Evolutionary conservation across 2,113 vertebrate genomes (phyloP).

Genomic region (Grallaria varia): DNA sequence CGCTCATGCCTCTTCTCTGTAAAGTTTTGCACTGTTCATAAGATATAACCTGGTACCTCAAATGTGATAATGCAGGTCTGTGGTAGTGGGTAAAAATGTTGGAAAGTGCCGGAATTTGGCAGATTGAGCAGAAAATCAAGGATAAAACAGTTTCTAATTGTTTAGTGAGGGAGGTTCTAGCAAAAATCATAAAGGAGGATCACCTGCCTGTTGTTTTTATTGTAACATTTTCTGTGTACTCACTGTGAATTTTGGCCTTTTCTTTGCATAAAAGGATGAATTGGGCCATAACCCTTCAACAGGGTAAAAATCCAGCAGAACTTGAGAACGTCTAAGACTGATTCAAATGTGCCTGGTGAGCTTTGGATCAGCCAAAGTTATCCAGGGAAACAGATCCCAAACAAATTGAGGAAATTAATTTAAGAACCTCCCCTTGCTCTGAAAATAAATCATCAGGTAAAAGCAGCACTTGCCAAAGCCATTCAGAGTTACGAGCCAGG

Average conservation of each 20-base stretch:
- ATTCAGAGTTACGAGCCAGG: not conserved
- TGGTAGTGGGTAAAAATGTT: rapidly evolving
- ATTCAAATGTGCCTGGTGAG: not conserved
- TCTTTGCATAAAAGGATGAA: not conserved
- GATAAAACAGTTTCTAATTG: not conserved
- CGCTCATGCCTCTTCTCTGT: not conserved
- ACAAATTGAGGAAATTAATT: not conserved
- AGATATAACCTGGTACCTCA: not conserved
- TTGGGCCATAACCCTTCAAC: not conserved
- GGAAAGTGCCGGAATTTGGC: not conserved
- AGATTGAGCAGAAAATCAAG: not conserved
- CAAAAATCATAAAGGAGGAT: not conserved
- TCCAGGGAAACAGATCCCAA: not conserved
- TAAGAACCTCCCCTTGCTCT: not conserved
- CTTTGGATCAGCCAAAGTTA: not conserved
- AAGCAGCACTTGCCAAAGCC: not conserved
- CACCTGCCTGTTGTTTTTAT: not conserved
- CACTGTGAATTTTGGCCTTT: not conserved
- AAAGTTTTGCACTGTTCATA: not conserved
- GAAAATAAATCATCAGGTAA: not conserved
- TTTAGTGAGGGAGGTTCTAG: not conserved
- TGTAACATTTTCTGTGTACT: not conserved
- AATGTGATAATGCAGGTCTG: not conserved
- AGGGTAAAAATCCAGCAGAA: not conserved
- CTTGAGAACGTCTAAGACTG: not conserved